phyloP scores from a whole-genome alignment of 1,140 invertebrate genomes.

The Rhynchophorus ferrugineus region DNA sequence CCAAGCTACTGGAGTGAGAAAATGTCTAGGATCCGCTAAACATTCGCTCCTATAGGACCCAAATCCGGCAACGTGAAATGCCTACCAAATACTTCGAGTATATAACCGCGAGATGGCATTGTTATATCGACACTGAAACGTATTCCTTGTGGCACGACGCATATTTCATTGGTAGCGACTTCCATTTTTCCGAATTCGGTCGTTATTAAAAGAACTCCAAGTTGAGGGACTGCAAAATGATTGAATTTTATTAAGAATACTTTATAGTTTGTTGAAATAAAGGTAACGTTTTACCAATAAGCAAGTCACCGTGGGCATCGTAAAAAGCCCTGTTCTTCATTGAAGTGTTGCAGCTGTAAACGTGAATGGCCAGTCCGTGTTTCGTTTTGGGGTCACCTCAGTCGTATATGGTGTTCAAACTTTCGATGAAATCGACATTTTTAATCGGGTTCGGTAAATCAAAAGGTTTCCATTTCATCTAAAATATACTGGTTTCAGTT shows the following conservation, averaged over 20 bases:
- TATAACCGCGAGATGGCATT: slow-evolving; percentile 81
- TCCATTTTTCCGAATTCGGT: slow-evolving; percentile 91
- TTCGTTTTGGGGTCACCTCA: slow-evolving; percentile 78
- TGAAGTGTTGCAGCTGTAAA: slow-evolving; percentile 80
- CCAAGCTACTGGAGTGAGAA: slow-evolving; percentile 81
- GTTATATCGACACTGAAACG: slow-evolving; percentile 76
- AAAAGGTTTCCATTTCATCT: slow-evolving; percentile 90
- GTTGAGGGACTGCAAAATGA: slow-evolving; percentile 76
- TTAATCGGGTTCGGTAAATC: slow-evolving; percentile 59
- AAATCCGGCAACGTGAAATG: slow-evolving; percentile 91
- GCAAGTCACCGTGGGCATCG: slow-evolving; percentile 93
- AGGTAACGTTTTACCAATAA: slow-evolving; percentile 65
- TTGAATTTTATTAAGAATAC: neutral
- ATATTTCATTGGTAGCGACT: slow-evolving; percentile 93
- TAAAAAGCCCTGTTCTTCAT: slow-evolving; percentile 87
- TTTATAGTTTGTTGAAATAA: slow-evolving; percentile 1
- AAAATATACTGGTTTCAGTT: slow-evolving; percentile 31
- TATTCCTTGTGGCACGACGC: slow-evolving; percentile 94
- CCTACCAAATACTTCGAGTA: slow-evolving; percentile 90
- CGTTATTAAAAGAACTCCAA: slow-evolving; percentile 73
- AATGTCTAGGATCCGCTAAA: slow-evolving; percentile 91
- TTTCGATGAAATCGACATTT: slow-evolving; percentile 77
- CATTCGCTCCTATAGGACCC: slow-evolving; percentile 97
- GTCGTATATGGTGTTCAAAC: slow-evolving; percentile 87
- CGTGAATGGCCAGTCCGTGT: slow-evolving; percentile 80